Base-by-base conservation (phyloP, 2,888 invertebrate species). In the Flexamia atlantica region DNA sequence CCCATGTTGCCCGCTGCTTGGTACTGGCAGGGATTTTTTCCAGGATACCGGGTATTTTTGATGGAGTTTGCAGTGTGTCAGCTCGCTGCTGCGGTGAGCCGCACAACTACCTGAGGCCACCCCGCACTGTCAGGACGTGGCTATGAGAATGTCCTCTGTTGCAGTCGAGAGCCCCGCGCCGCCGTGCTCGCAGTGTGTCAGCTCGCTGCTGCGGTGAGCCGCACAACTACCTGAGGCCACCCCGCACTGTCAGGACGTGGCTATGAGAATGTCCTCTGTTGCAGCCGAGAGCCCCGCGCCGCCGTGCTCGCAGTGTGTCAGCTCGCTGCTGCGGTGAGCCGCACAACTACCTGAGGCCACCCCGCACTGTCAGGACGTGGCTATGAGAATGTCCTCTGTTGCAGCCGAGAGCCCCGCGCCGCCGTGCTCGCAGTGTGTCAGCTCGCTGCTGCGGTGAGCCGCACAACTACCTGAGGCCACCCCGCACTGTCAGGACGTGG, bases 181-280 rank as follows among this genome's bases (percentile, higher is more conserved):
- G 90, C 91, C 93, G 17, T 94, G 94, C 87, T 93, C 93, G 17
- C 93, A 93, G 72, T 94, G 94, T 89, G 93, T 94, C 79, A 93
- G 93, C 0, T 94, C 94, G 3, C 89, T 94, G 85, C 93, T 93
- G 87, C 90, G 94, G 46, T 94, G 93, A 89, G 94, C 88, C 90
- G 93, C 86, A 88, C 5, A 83, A 86, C 60, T 84, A 83, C 76
- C 23, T 81, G 60, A 68, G 80, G 23, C 84, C 83, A 9, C n/a
- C 87, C 3, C 87, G 87, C 36, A 87, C 87, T 0, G 83, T 87
- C 50, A 83, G 87, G 80, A n/a, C n/a, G n/a, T n/a, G n/a, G n/a
- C n/a, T n/a, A n/a, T n/a, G n/a, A n/a, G n/a, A n/a, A n/a, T n/a
- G n/a, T n/a, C n/a, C n/a, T n/a, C n/a, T n/a, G n/a, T 64, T 64